phyloP scores from a whole-genome alignment of 2,888 invertebrate species.

The Andrena flavipes region DNA sequence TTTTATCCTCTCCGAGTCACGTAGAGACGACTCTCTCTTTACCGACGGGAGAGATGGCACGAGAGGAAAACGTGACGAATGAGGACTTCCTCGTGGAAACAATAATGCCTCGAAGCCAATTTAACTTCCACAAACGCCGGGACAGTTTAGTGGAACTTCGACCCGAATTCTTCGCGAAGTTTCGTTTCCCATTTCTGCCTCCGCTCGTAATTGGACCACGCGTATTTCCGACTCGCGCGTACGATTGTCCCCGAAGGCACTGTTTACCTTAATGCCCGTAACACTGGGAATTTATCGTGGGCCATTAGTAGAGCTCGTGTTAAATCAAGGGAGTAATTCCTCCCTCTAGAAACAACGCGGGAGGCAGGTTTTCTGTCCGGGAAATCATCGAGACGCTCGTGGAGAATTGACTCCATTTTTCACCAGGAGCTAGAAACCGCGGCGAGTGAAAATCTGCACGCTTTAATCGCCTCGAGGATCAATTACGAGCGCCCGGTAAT shows the following conservation, averaged over 20 bases:
- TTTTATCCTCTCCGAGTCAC: constrained; percentile 5
- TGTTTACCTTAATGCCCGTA: constrained; percentile 42
- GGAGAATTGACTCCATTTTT: not conserved
- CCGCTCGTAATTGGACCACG: constrained; percentile 2
- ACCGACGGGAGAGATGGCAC: not conserved
- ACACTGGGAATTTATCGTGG: constrained; percentile 54
- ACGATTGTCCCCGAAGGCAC: constrained; percentile 11
- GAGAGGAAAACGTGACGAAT: not conserved
- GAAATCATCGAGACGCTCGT: not conserved
- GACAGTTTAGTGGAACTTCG: not conserved
- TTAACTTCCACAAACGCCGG: not conserved
- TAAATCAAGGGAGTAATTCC: constrained; percentile 53
- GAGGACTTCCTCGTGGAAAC: not conserved
- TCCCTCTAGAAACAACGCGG: constrained; percentile 6
- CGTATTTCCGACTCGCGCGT: not conserved
- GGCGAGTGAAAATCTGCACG: not conserved
- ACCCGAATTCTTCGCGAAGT: not conserved
- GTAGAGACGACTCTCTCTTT: not conserved
- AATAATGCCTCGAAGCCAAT: constrained; percentile 6
- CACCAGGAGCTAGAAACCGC: not conserved
- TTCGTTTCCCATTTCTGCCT: not conserved
- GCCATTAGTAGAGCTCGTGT: constrained; percentile 48
- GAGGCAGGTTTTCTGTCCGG: constrained; percentile 1
- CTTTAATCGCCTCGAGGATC: constrained; percentile 8
- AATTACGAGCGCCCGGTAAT: constrained; percentile 21